Evolutionary conservation across 2,888 invertebrate genomes (phyloP).

Genomic region (Dryobota labecula): DNA sequence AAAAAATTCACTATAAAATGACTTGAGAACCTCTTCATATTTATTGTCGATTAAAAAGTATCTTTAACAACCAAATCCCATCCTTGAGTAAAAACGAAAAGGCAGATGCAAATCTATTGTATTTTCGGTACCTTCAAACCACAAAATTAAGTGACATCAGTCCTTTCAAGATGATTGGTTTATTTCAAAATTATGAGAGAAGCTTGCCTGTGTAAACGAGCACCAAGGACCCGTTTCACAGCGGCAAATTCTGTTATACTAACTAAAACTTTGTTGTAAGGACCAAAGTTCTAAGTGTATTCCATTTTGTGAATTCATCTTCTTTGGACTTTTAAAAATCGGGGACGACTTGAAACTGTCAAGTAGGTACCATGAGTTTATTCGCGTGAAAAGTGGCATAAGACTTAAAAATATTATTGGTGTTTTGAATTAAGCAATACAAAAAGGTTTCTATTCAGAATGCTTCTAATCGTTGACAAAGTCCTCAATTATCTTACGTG

Average conservation of each 20-base stretch:
- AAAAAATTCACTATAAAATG: background rate
- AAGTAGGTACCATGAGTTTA: conserved; percentile 19
- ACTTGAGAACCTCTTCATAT: background rate
- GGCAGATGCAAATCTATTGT: conserved; percentile 13
- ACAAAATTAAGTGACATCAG: conserved; percentile 41
- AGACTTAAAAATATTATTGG: background rate
- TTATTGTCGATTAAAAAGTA: background rate
- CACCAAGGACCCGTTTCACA: conserved; percentile 51
- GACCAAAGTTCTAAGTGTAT: conserved; percentile 59
- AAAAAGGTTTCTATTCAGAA: background rate
- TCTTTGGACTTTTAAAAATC: conserved; percentile 55
- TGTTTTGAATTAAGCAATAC: background rate
- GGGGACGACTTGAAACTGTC: conserved; percentile 46
- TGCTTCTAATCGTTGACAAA: background rate
- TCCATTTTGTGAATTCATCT: conserved; percentile 63
- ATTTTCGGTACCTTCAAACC: conserved; percentile 19
- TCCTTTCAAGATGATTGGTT: conserved; percentile 51
- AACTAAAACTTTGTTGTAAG: conserved; percentile 60
- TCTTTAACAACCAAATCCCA: background rate
- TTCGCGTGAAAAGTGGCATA: conserved; percentile 5
- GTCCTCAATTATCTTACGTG: background rate
- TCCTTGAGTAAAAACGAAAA: conserved; percentile 1
- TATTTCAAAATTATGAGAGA: conserved; percentile 51
- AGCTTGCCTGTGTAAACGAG: conserved; percentile 43
- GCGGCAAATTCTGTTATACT: conserved; percentile 58